phyloP scores from a whole-genome alignment of 2,113 vertebrate species.

The Ivindomyrus marchei region DNA sequence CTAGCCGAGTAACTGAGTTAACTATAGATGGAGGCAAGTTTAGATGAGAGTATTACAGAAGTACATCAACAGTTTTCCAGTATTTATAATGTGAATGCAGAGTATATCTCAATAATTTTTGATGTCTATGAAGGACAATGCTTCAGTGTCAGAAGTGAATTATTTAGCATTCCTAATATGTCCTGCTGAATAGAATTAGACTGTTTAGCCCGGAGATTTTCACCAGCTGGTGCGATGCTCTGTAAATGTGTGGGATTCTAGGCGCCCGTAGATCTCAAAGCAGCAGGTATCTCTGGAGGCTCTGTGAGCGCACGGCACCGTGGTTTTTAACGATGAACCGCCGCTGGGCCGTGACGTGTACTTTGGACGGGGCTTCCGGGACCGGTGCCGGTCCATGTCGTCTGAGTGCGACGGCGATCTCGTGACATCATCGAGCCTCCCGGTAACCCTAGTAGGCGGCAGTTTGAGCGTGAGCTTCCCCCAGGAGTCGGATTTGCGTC shows the following conservation, averaged over 20 bases:
- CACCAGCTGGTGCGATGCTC: neutral
- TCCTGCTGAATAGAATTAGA: neutral
- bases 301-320: neutral
- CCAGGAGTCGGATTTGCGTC: neutral
- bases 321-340: neutral
- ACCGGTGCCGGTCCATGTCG: neutral
- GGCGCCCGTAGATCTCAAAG: neutral
- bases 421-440: neutral
- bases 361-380: neutral
- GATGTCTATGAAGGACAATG: neutral
- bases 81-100: neutral
- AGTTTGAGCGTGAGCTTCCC: neutral
- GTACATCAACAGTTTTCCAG: neutral
- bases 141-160: slow-evolving; percentile 4
- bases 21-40: neutral
- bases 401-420: neutral
- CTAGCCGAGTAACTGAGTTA: neutral
- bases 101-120: neutral
- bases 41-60: neutral
- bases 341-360: neutral
- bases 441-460: neutral
- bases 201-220: neutral
- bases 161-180: neutral
- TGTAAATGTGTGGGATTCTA: neutral
- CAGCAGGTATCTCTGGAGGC: neutral